Evolutionary conservation across 2,888 invertebrate species (phyloP).

Genomic region (Erebia aethiops): DNA sequence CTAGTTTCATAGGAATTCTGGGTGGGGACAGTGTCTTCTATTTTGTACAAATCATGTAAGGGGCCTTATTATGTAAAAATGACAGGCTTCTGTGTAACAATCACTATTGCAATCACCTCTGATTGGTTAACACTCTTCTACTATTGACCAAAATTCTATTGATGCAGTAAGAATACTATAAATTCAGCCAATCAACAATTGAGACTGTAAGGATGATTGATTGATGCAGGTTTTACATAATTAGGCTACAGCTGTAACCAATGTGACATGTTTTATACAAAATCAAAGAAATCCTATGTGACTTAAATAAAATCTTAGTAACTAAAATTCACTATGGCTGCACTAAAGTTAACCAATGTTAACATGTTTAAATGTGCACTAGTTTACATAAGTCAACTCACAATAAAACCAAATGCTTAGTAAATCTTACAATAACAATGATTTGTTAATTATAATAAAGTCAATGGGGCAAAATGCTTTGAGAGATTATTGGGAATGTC

Average conservation of each 20-base stretch:
- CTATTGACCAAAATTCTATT: no score
- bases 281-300: neutral
- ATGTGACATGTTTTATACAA: neutral
- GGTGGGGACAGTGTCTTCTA: neutral
- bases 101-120: no score
- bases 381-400: neutral
- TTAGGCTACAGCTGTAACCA: neutral
- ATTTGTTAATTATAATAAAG: constrained; percentile 11
- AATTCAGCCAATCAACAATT: no score
- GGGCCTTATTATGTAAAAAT: no score
- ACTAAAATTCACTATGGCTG: neutral
- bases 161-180: no score
- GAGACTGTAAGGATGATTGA: no score
- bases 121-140: no score
- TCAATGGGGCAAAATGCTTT: constrained; percentile 76
- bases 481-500: constrained; percentile 78
- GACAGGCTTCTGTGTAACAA: no score
- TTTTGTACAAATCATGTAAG: neutral
- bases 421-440: neutral
- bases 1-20: neutral
- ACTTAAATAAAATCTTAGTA: neutral
- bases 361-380: no score
- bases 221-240: neutral
- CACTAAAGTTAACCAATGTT: neutral
- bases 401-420: neutral